phyloP scores from a whole-genome alignment of 2,888 invertebrate species.

The Andrena fulva region DNA sequence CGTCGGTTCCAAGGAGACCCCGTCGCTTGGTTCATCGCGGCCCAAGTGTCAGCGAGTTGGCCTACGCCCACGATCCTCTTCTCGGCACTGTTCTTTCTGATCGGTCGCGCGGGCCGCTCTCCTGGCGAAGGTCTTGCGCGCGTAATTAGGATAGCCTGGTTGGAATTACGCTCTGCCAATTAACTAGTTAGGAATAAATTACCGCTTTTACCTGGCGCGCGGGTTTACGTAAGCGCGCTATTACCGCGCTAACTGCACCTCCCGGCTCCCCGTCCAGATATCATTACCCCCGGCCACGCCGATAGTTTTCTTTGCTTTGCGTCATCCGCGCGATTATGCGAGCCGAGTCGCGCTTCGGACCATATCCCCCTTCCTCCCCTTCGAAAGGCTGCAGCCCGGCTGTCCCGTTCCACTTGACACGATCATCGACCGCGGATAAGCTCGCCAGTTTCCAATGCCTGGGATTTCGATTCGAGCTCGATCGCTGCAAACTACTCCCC shows the following conservation, averaged over 20 bases:
- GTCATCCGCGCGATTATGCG: conserved; percentile 34
- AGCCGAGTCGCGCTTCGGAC: conserved; percentile 7
- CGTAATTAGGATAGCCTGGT: conserved; percentile 64
- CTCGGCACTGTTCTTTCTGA: conserved; percentile 13
- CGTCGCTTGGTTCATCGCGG: neutral
- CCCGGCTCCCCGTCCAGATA: conserved; percentile 59
- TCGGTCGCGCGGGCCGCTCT: conserved; percentile 26
- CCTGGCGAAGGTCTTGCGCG: conserved; percentile 51
- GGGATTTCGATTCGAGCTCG: no score
- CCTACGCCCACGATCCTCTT: conserved; percentile 8
- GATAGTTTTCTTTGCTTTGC: conserved; percentile 50
- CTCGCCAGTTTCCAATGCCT: no score
- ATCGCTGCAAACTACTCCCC: neutral
- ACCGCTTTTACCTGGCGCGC: conserved; percentile 70
- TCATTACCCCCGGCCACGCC: conserved; percentile 48
- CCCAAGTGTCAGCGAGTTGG: neutral
- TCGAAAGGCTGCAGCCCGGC: neutral
- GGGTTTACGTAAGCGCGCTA: conserved; percentile 69
- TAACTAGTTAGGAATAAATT: conserved; percentile 78
- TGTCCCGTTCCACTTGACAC: no score
- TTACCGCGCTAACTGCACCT: conserved; percentile 73
- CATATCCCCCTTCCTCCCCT: neutral
- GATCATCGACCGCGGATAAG: no score
- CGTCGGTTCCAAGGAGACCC: no score
- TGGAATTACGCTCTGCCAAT: conserved; percentile 67